Evolutionary conservation across 2,797 vertebrate species (phyloP).

Genomic region (Danionella dracula): DNA sequence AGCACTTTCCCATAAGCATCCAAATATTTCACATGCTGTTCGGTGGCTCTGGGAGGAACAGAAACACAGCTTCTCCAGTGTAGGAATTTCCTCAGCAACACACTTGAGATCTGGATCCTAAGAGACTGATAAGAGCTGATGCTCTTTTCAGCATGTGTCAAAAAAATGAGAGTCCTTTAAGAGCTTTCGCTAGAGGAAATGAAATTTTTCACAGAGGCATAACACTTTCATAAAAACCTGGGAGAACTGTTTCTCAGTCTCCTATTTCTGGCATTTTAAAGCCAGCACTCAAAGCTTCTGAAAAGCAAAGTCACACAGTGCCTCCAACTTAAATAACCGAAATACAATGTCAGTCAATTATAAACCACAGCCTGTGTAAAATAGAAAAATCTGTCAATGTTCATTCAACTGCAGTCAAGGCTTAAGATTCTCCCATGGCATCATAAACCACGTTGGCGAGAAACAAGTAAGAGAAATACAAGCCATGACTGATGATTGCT

Average conservation of each 20-base stretch:
- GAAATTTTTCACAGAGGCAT: too few species aligned
- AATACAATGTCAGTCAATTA: background rate
- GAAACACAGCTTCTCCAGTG: constrained; percentile 2
- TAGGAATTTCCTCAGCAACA: constrained; percentile 19
- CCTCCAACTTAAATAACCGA: background rate
- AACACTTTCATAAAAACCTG: too few species aligned
- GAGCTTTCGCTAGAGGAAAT: too few species aligned
- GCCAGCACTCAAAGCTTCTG: too few species aligned
- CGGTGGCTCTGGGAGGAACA: constrained; percentile 25
- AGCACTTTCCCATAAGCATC: constrained; percentile 35
- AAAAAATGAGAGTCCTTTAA: too few species aligned
- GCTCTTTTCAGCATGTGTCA: too few species aligned
- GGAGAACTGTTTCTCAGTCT: too few species aligned
- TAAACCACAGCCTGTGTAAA: background rate
- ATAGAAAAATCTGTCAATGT: background rate
- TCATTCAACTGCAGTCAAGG: background rate
- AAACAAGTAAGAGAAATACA: constrained; percentile 7
- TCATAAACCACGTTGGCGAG: constrained; percentile 8
- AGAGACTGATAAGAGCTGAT: background rate
- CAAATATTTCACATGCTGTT: constrained; percentile 60
- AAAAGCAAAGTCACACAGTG: too few species aligned
- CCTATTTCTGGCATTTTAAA: too few species aligned
- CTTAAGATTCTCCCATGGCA: constrained; percentile 1
- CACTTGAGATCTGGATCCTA: background rate
- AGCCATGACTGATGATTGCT: background rate